phyloP scores from a whole-genome alignment of 2,797 vertebrate genomes.

The Chloroceryle inda region DNA sequence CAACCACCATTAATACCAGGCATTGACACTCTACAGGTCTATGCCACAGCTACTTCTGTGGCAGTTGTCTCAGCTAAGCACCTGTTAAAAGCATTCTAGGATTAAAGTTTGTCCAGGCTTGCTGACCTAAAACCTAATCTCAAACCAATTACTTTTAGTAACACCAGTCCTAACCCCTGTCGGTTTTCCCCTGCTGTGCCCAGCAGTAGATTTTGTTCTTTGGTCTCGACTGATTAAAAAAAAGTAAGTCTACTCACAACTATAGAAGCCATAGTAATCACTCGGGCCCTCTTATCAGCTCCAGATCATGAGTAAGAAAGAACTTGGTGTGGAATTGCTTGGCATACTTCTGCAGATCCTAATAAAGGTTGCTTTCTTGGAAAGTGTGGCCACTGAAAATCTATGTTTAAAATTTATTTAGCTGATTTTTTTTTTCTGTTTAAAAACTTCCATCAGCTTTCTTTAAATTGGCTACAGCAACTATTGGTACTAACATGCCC shows the following conservation, averaged over 20 bases:
- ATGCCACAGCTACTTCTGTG: not conserved
- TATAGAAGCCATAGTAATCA: not conserved
- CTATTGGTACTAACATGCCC: not conserved
- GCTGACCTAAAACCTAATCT: slow-evolving; percentile 53
- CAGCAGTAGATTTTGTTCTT: slow-evolving; percentile 6
- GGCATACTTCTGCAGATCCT: not conserved
- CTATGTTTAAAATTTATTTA: not conserved
- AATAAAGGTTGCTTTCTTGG: not conserved
- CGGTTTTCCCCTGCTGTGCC: slow-evolving; percentile 44
- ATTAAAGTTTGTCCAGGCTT: slow-evolving; percentile 19
- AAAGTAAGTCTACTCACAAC: not conserved
- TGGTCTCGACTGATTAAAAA: slow-evolving; percentile 7
- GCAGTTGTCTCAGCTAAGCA: not conserved
- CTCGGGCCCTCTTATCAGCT: not conserved
- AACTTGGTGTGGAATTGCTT: not conserved
- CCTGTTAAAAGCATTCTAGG: slow-evolving; percentile 36
- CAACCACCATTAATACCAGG: not conserved
- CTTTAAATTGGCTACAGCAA: not conserved
- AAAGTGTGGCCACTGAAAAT: not conserved
- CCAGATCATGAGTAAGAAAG: not conserved
- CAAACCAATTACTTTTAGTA: slow-evolving; percentile 46
- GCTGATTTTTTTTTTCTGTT: not conserved
- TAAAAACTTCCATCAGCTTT: not conserved
- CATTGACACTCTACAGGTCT: not conserved
- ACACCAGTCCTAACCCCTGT: not conserved